phyloP scores from a whole-genome alignment of 2,888 invertebrate genomes.

The Cyaniris semiargus region DNA sequence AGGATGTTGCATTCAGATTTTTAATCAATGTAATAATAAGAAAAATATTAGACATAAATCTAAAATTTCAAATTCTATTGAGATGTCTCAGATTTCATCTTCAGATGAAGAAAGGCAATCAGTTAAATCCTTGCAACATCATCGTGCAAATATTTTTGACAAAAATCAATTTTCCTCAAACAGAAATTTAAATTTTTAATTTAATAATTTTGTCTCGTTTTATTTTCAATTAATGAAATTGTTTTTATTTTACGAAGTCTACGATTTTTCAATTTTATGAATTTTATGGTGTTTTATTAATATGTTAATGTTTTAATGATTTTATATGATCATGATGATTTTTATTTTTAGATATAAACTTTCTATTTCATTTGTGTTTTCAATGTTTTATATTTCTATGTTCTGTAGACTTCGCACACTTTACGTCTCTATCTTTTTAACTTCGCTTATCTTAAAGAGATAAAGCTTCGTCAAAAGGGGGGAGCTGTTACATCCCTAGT shows the following conservation, averaged over 20 bases:
- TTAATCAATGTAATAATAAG: neutral
- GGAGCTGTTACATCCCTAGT: too few species aligned
- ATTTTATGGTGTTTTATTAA: too few species aligned
- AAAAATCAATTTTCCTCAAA: neutral
- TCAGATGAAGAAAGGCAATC: neutral
- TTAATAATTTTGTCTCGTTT: neutral
- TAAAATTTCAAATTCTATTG: neutral
- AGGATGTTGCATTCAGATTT: slow-evolving; percentile 1
- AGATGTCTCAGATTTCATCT: neutral
- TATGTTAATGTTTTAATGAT: too few species aligned
- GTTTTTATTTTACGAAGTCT: neutral
- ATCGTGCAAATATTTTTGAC: neutral
- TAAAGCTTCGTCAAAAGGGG: neutral
- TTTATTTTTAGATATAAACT: neutral
- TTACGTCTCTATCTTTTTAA: too few species aligned
- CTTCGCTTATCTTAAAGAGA: neutral
- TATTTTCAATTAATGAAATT: too few species aligned
- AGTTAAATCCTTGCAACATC: neutral
- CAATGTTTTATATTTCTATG: neutral
- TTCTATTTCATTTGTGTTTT: neutral
- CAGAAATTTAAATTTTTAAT: neutral
- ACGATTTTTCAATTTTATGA: neutral
- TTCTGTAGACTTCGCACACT: too few species aligned
- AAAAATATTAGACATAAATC: neutral
- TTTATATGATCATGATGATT: too few species aligned